These are phyloP conservation scores for Micrastur ruficollis DNA, from an alignment of 2,797 vertebrate genomes.

Conservation along the genomic window DNA sequence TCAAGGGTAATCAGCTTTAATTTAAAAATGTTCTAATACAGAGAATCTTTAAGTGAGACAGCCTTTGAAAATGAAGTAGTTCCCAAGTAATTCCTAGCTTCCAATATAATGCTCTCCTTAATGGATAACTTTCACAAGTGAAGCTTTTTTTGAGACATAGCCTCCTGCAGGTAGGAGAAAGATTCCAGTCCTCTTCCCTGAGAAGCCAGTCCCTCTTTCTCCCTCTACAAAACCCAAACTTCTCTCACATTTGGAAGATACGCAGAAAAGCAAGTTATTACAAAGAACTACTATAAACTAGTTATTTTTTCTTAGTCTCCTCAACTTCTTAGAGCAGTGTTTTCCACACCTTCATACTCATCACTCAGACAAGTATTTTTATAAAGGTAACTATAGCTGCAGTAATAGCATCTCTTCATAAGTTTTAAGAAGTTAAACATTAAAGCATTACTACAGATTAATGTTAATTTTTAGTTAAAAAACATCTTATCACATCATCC, in stretches of 20 bases:
- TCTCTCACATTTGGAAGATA: background rate
- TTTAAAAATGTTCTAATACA: background rate
- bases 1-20: background rate
- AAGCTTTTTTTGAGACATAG: background rate
- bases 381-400: background rate
- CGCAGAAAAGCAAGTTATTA: background rate
- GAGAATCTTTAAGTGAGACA: background rate
- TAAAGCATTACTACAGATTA: background rate
- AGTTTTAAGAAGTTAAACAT: background rate
- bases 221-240: no score
- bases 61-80: constrained; percentile 1
- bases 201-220: background rate
- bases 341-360: background rate
- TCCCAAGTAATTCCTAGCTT: background rate
- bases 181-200: background rate
- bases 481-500: background rate
- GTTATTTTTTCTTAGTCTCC: background rate
- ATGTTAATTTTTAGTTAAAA: background rate
- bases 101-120: background rate
- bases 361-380: background rate
- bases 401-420: background rate
- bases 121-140: background rate
- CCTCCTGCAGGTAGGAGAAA: background rate
- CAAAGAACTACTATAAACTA: background rate
- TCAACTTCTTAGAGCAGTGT: background rate